These are phyloP conservation scores for Parascotia fuliginaria DNA, from an alignment of 2,888 invertebrate species.

Conservation along the genomic window DNA sequence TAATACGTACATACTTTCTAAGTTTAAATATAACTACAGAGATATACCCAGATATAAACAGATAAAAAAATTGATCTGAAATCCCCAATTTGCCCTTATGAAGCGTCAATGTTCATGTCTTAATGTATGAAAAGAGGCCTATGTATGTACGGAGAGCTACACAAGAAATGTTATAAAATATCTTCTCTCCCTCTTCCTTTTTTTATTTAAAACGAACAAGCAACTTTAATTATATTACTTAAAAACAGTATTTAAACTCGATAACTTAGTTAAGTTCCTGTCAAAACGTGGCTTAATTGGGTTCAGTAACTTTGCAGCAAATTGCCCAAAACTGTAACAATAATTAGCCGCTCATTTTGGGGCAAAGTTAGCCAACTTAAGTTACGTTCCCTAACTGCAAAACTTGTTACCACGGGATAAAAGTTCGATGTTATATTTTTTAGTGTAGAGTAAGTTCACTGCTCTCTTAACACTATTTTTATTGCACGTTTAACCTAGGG, in stretches of 20 bases:
- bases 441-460: neutral
- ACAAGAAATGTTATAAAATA: too few species aligned
- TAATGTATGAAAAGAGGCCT: too few species aligned
- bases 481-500: too few species aligned
- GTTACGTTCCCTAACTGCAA: neutral
- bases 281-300: slow-evolving; percentile 24
- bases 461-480: too few species aligned
- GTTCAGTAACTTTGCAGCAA: slow-evolving; percentile 23
- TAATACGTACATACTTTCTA: too few species aligned
- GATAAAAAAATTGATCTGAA: too few species aligned
- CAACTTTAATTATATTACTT: slow-evolving; percentile 4
- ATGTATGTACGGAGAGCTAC: too few species aligned
- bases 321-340: slow-evolving; percentile 12
- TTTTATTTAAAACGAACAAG: neutral
- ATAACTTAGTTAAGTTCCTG: slow-evolving; percentile 10
- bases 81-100: too few species aligned
- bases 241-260: slow-evolving; percentile 1
- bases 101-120: too few species aligned
- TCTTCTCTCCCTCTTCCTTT: too few species aligned
- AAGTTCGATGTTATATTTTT: slow-evolving; percentile 5
- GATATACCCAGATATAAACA: too few species aligned
- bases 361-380: slow-evolving; percentile 14
- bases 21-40: too few species aligned
- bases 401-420: neutral
- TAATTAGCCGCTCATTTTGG: slow-evolving; percentile 24